Percentiles rank a stretch among this genome's conserved stretches.
Evolutionary conservation across 35 echinoderm and acorn worm species (phyloP).

Genomic region (Hemicentrotus pulcherrimus): DNA sequence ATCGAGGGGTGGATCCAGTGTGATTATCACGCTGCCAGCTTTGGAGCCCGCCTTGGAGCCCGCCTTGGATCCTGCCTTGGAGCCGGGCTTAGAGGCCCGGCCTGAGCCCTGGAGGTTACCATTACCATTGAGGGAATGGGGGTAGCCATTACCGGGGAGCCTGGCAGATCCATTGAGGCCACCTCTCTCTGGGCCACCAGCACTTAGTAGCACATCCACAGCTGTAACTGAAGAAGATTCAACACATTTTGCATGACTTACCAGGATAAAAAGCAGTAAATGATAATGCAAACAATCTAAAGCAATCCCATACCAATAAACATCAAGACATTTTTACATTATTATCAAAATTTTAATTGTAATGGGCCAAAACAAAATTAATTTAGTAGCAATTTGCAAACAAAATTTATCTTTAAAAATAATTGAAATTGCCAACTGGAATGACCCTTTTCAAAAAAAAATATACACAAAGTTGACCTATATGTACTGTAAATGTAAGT

Average conservation of each 20-base stretch:
- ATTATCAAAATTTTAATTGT: too few species aligned
- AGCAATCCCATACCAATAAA: too few species aligned
- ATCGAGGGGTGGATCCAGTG: conserved; percentile 40
- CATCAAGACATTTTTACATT: too few species aligned
- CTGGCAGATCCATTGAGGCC: not conserved
- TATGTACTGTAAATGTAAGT: too few species aligned
- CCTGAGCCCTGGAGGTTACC: not conserved
- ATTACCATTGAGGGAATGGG: conserved; percentile 20
- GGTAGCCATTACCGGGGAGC: not conserved
- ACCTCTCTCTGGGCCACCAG: not conserved
- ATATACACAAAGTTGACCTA: too few species aligned
- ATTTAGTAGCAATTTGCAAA: too few species aligned
- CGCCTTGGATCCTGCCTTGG: conserved; percentile 46
- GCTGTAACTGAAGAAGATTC: not conserved
- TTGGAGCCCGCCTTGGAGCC: conserved; percentile 55
- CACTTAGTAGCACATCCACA: not conserved
- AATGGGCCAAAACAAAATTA: too few species aligned
- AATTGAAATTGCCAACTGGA: too few species aligned
- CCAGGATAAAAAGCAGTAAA: not conserved
- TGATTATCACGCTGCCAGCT: conserved; percentile 49
- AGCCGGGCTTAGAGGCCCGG: conserved; percentile 26
- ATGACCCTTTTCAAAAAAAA: too few species aligned
- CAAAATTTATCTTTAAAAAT: too few species aligned
- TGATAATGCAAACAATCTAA: not conserved
- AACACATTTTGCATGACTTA: not conserved